Conservation (phyloP, 2,888 invertebrate genomes). For the Antitype chi region DNA sequence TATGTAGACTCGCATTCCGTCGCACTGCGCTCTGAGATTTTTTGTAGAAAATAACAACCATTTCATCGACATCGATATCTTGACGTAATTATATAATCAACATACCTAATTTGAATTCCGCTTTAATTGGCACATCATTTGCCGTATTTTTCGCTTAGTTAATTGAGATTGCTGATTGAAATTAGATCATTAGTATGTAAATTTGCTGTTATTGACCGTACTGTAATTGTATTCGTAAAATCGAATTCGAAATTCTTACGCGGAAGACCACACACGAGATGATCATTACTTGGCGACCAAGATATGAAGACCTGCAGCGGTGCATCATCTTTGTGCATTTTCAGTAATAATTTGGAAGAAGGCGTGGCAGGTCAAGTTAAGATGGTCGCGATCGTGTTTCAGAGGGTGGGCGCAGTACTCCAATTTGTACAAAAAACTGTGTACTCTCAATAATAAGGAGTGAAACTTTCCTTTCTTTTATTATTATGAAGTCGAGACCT, state of each 20-base stretch:
- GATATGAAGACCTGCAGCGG: constrained; percentile 69
- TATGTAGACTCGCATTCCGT: constrained; percentile 71
- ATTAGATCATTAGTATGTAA: constrained; percentile 78
- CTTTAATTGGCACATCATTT: constrained; percentile 77
- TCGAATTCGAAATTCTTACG: constrained; percentile 74
- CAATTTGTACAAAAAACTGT: constrained; percentile 77
- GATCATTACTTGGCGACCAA: constrained; percentile 77
- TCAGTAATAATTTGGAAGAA: constrained; percentile 66
- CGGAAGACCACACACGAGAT: constrained; percentile 83
- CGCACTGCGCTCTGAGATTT: constrained; percentile 64
- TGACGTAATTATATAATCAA: constrained; percentile 75
- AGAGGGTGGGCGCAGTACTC: constrained; percentile 78
- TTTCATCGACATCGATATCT: constrained; percentile 76
- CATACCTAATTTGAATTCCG: constrained; percentile 75
- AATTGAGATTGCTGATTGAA: constrained; percentile 72
- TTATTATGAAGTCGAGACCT: constrained; percentile 71
- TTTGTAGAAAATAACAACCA: constrained; percentile 72
- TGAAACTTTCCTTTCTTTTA: constrained; percentile 76
- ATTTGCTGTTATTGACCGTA: constrained; percentile 72
- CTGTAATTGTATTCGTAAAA: constrained; percentile 75
- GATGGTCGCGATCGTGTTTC: constrained; percentile 74
- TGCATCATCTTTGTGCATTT: constrained; percentile 69
- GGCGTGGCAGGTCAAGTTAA: constrained; percentile 69
- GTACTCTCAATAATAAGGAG: constrained; percentile 74
- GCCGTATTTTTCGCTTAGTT: constrained; percentile 72